Evolutionary conservation across 2,888 invertebrate genomes (phyloP).

Genomic region (Tetropium fuscum): DNA sequence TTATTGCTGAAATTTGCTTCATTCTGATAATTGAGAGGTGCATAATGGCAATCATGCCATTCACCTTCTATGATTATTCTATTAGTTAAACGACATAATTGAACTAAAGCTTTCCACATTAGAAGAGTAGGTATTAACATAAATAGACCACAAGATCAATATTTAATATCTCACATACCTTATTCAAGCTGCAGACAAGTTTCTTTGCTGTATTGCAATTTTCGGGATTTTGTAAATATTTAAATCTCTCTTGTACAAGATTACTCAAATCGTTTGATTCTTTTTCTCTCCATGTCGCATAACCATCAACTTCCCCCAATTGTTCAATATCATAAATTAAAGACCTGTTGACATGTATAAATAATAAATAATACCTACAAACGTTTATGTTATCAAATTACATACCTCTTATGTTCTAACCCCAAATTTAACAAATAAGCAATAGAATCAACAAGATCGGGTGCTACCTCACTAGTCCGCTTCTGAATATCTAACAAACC

Average conservation of each 20-base stretch:
- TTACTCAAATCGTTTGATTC: conserved; percentile 86
- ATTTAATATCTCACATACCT: conserved; percentile 74
- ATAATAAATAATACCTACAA: conserved; percentile 6
- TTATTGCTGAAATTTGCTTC: too few relatives aligned
- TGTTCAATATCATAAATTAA: conserved; percentile 79
- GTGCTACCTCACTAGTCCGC: conserved; percentile 66
- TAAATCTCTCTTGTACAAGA: conserved; percentile 84
- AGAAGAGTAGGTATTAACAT: too few relatives aligned
- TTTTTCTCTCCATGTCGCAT: conserved; percentile 83
- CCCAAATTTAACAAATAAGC: conserved; percentile 77
- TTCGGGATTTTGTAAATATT: conserved; percentile 88
- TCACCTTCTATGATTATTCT: too few relatives aligned
- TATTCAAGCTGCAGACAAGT: conserved; percentile 94
- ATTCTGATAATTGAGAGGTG: too few relatives aligned
- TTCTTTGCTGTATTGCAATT: conserved; percentile 90
- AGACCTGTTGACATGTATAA: conserved; percentile 52
- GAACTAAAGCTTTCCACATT: too few relatives aligned
- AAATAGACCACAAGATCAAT: too few relatives aligned
- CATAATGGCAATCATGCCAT: too few relatives aligned
- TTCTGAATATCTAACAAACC: conserved; percentile 78
- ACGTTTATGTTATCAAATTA: conserved; percentile 62
- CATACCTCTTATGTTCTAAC: conserved; percentile 82
- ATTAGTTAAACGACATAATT: too few relatives aligned
- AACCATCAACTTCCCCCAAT: conserved; percentile 80
- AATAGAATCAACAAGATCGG: conserved; percentile 73